phyloP scores from a whole-genome alignment of 1,140 invertebrate genomes.

The Bradynema listronoti region DNA sequence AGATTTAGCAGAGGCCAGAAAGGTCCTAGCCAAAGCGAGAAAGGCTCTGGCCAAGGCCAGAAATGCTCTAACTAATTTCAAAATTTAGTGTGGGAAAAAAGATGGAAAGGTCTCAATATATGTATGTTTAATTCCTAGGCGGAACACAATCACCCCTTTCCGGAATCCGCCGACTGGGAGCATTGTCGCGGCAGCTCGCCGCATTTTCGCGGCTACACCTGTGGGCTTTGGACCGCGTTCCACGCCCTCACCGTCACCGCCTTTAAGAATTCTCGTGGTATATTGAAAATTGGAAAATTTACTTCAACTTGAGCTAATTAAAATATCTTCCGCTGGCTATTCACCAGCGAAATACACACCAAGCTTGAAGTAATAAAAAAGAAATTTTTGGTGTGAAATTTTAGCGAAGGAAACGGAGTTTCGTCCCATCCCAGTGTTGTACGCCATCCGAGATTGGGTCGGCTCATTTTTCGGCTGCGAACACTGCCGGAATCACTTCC shows the following conservation, averaged over 20 bases:
- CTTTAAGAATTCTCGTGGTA: slow-evolving; percentile 63
- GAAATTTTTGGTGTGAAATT: background rate
- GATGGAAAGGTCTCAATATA: background rate
- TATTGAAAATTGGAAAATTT: too few species aligned
- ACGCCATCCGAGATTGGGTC: slow-evolving; percentile 54
- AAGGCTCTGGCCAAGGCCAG: too few species aligned
- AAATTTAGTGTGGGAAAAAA: background rate
- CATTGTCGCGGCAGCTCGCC: slow-evolving; percentile 74
- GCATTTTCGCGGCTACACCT: slow-evolving; percentile 78
- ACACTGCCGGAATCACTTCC: slow-evolving; percentile 52
- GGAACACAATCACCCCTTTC: slow-evolving; percentile 53
- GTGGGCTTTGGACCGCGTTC: slow-evolving; percentile 90
- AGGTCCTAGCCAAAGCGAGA: too few species aligned
- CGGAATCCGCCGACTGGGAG: slow-evolving; percentile 67
- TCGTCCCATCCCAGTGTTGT: slow-evolving; percentile 44
- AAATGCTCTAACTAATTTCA: slow-evolving; percentile 27
- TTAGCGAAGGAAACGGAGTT: background rate
- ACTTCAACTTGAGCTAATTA: too few species aligned
- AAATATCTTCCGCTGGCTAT: too few species aligned
- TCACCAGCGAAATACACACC: too few species aligned
- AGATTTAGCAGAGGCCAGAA: too few species aligned
- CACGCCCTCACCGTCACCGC: slow-evolving; percentile 79
- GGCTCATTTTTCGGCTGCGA: slow-evolving; percentile 54
- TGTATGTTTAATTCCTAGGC: slow-evolving; percentile 19
- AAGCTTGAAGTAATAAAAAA: background rate